phyloP scores from a whole-genome alignment of 2,797 vertebrate genomes.

The Macrochelys suwanniensis region DNA sequence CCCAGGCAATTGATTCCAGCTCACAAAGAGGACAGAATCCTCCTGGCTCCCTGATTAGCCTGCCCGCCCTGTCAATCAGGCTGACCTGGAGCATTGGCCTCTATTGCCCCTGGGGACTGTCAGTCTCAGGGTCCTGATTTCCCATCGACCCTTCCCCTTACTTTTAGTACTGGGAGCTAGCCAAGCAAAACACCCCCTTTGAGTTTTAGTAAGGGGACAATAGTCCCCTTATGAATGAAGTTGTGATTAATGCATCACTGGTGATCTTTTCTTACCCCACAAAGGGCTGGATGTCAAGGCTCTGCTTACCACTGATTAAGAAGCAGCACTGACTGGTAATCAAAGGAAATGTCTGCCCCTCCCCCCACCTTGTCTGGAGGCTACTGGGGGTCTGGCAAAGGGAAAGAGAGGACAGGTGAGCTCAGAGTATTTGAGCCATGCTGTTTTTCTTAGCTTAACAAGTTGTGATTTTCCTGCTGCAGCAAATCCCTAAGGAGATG shows the following conservation, averaged over 20 bases:
- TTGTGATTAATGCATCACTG: fast-evolving
- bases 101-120: too few relatives aligned
- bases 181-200: too few relatives aligned
- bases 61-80: too few relatives aligned
- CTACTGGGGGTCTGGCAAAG: not conserved
- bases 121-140: too few relatives aligned
- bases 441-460: not conserved
- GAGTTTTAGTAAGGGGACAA: too few relatives aligned
- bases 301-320: not conserved
- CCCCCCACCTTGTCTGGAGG: not conserved
- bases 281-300: fast-evolving
- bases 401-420: not conserved
- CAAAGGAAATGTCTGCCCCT: not conserved
- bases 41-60: too few relatives aligned
- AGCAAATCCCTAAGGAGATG: not conserved
- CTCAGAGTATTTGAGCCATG: not conserved
- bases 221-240: fast-evolving
- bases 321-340: fast-evolving
- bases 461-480: conserved; percentile 25
- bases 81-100: too few relatives aligned
- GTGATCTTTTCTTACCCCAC: fast-evolving
- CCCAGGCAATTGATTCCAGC: too few relatives aligned
- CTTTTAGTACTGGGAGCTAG: too few relatives aligned
- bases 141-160: too few relatives aligned
- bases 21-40: too few relatives aligned